Percentiles rank a stretch among this genome's conserved stretches.
Evolutionary conservation across 2,113 vertebrate genomes (phyloP).

Genomic region (Cariama cristata): DNA sequence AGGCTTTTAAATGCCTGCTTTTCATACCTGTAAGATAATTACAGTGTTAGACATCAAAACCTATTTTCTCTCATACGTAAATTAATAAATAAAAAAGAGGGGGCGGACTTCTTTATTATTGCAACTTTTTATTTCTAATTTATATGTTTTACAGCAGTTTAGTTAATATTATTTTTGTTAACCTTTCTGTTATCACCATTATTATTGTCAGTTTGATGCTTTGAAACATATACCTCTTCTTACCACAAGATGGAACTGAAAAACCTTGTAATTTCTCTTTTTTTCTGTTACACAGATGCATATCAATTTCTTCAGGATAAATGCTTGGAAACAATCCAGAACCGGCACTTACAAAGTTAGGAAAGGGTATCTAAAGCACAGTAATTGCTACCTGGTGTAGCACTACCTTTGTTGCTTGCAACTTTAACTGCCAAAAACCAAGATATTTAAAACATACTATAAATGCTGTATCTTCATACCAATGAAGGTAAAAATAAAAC

Average conservation of each 20-base stretch:
- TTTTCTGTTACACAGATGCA: not conserved
- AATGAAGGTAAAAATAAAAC: not conserved
- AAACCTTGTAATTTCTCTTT: conserved; percentile 56
- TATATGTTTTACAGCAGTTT: not conserved
- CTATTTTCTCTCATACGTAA: not conserved
- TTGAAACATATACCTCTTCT: not conserved
- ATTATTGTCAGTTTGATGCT: not conserved
- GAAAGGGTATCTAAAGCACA: not conserved
- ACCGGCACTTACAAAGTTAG: not conserved
- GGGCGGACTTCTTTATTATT: accelerated
- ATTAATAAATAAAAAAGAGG: not conserved
- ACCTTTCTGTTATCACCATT: not conserved
- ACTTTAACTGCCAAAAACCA: not conserved
- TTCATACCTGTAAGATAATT: not conserved
- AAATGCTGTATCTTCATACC: not conserved
- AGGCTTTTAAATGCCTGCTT: not conserved
- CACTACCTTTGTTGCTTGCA: not conserved
- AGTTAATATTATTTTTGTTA: not conserved
- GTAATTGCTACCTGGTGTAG: not conserved
- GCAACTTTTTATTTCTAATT: not conserved
- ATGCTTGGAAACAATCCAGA: not conserved
- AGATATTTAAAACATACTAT: not conserved
- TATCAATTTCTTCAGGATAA: not conserved
- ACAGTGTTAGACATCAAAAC: not conserved
- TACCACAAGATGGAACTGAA: conserved; percentile 76